These are phyloP conservation scores for Oncopeltus fasciatus DNA, from an alignment of 1,140 invertebrate species.

Conservation along the genomic window DNA sequence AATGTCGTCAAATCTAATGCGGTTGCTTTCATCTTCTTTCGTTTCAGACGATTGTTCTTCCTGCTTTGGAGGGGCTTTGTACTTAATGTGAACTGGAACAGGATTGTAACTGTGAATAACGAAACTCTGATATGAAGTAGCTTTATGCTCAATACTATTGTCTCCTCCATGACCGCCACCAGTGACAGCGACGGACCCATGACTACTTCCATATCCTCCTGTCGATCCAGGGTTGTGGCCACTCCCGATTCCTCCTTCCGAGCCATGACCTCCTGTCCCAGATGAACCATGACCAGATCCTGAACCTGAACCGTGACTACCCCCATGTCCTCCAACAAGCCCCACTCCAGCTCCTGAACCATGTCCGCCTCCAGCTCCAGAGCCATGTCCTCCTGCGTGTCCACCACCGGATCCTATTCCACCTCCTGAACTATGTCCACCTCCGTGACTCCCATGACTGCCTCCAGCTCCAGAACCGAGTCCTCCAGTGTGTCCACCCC, in stretches of 20 bases:
- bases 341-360: background rate
- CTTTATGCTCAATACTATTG: background rate
- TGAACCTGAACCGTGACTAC: background rate
- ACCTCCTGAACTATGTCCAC: background rate
- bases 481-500: background rate
- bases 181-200: background rate
- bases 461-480: background rate
- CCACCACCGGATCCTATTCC: background rate
- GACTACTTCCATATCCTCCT: background rate
- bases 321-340: background rate
- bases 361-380: background rate
- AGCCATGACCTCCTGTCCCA: background rate
- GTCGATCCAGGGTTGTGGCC: background rate
- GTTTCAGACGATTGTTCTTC: background rate
- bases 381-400: background rate
- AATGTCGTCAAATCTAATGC: background rate
- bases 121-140: slow-evolving; percentile 16
- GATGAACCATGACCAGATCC: background rate
- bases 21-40: background rate
- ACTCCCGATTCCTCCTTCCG: background rate
- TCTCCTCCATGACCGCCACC: background rate
- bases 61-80: background rate
- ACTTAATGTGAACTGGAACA: background rate
- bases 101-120: slow-evolving; percentile 16
- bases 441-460: background rate